Evolutionary conservation across 1,140 invertebrate species (phyloP).

Genomic region (Meloidogyne floridensis): DNA sequence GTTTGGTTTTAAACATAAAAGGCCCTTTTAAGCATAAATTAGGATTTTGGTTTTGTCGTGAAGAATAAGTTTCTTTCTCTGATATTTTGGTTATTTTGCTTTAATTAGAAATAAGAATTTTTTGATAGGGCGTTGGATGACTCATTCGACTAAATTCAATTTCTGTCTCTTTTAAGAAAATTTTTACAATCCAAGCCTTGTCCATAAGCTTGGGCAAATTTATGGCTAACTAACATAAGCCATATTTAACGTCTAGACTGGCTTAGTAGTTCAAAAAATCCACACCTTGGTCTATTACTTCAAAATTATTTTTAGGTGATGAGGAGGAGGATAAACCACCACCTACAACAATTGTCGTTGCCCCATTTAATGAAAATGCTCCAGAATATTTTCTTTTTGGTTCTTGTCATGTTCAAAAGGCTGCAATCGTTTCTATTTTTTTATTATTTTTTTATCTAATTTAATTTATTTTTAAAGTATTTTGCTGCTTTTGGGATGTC

Average conservation of each 20-base stretch:
- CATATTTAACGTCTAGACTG: no score
- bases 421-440: slow-evolving; percentile 51
- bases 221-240: no score
- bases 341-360: slow-evolving; percentile 55
- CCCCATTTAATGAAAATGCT: slow-evolving; percentile 58
- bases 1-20: slow-evolving; percentile 24
- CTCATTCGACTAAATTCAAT: no score
- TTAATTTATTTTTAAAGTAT: slow-evolving; percentile 42
- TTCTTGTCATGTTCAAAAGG: slow-evolving; percentile 55
- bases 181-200: no score
- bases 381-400: slow-evolving; percentile 49
- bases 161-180: no score
- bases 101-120: no score
- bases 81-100: no score
- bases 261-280: no score
- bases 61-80: no score
- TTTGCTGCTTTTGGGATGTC: slow-evolving; percentile 59
- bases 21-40: not conserved
- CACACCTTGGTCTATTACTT: no score
- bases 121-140: no score
- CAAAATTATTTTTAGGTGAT: slow-evolving; percentile 38
- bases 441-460: slow-evolving; percentile 27
- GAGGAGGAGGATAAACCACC: slow-evolving; percentile 57
- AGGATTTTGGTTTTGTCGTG: not conserved
- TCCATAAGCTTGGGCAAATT: no score